Evolutionary conservation across 1,140 invertebrate species (phyloP), one percentile per base, ranked within the genome.

Genomic region (Tetranychus cinnabarinus): DNA sequence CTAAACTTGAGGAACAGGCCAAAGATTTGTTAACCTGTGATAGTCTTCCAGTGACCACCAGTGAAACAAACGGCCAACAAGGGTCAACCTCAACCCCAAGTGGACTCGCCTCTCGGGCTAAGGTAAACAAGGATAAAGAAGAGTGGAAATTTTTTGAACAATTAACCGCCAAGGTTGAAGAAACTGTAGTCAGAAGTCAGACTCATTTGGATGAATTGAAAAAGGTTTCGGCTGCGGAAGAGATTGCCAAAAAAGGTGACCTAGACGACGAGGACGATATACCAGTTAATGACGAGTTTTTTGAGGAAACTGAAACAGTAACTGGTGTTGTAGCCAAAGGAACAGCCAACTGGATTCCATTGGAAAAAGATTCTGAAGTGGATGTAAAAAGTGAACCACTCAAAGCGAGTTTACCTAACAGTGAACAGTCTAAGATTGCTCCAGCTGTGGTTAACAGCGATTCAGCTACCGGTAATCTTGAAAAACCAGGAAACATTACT

Each of bases 131-230:
- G 56, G 69, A 71, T 60, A 71, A 71, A 7, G 73, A 73, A 66
- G 73, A 74, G 67, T 75, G 73, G 73, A 69, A 72, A 63, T 70
- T 68, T 58, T 75, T 75, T 65, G 68, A 71, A 60, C 68, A 72
- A 65, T 70, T 75, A 67, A 71, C 72, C 59, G 71, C 71, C 55
- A 69, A 70, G 62, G 73, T 73, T 56, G 70, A 73, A 61, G 66
- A 69, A 46, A 71, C 71, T 64, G 68, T 73, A 15, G 63, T 67
- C 37, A 70, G 73, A 65, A 71, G 72, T 33, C 69, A 73, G 65
- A 66, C 62, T 48, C 69, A 65, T 63, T 62, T 75, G 45, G 68
- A 67, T 42, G 72, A 74, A 66, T 67, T 73, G 36, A 67, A 68
- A 62, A 65, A 66, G 34, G 63, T 50, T 12, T 61, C 45, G 33